These are phyloP conservation scores for Cairina moschata DNA, from an alignment of 2,113 vertebrate species.

Conservation along the genomic window DNA sequence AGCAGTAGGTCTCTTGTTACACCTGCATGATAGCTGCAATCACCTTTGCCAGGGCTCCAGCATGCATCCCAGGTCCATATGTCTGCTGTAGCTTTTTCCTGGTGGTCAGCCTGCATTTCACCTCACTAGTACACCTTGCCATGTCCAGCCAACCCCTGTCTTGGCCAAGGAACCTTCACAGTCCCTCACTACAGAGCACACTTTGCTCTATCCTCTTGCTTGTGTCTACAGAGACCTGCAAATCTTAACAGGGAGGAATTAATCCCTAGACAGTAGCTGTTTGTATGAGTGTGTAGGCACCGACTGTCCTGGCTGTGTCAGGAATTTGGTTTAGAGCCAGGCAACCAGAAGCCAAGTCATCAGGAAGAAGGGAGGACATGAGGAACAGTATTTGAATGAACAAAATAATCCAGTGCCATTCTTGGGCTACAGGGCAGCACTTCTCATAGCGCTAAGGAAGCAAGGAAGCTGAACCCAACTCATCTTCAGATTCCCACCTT, in stretches of 20 bases:
- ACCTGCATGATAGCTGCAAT: background rate
- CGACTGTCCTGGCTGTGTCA: background rate
- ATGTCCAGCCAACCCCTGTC: background rate
- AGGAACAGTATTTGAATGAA: background rate
- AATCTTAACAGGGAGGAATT: background rate
- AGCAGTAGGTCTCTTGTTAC: background rate
- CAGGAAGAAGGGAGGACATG: background rate
- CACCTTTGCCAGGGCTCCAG: background rate
- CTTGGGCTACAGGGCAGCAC: background rate
- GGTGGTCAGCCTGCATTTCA: background rate
- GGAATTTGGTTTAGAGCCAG: background rate
- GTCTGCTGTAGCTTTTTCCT: background rate
- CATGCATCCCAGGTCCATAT: fast-evolving
- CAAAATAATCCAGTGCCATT: background rate
- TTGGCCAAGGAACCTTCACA: background rate
- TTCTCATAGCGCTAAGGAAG: background rate
- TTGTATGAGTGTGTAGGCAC: background rate
- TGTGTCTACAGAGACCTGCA: background rate
- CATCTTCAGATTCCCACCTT: background rate
- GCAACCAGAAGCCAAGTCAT: background rate
- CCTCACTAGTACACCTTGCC: background rate
- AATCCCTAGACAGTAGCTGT: background rate
- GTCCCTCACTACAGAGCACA: background rate
- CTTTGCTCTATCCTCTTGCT: background rate
- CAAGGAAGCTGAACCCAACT: background rate